A percentile compares a stretch with the other conserved stretches of the same genome.
Evolutionary conservation across 2,797 vertebrate genomes (phyloP).

Genomic region (Mastacembelus armatus): DNA sequence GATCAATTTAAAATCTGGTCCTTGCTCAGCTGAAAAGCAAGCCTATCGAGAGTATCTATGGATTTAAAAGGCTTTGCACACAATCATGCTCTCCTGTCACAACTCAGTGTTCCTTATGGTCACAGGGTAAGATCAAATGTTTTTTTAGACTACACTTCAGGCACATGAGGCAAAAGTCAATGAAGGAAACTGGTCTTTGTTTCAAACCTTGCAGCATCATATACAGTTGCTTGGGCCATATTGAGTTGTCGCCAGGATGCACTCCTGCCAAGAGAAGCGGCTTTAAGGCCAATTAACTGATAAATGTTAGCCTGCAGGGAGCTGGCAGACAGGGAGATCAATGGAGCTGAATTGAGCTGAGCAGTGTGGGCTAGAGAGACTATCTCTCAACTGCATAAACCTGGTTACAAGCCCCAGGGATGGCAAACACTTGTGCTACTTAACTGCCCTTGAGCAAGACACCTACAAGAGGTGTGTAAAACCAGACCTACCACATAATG

Average conservation of each 20-base stretch:
- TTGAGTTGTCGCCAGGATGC: slow-evolving; percentile 58
- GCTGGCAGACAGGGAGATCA: slow-evolving; percentile 64
- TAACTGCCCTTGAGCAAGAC: slow-evolving; percentile 39
- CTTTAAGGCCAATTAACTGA: slow-evolving; percentile 78
- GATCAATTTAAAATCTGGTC: slow-evolving; percentile 16
- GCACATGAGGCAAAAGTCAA: slow-evolving; percentile 28
- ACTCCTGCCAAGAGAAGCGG: slow-evolving; percentile 47
- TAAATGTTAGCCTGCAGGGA: slow-evolving; percentile 66
- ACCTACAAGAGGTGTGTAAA: background rate
- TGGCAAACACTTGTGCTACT: background rate
- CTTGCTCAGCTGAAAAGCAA: slow-evolving; percentile 8
- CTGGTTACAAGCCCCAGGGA: slow-evolving; percentile 9
- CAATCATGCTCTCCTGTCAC: slow-evolving; percentile 2
- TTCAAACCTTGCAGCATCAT: slow-evolving; percentile 12
- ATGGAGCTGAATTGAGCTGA: slow-evolving; percentile 55
- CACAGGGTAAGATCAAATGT: slow-evolving; percentile 15
- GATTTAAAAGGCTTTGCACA: slow-evolving; percentile 34
- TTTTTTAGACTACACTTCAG: slow-evolving; percentile 1
- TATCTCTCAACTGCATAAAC: slow-evolving; percentile 38
- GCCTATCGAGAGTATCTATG: slow-evolving; percentile 6
- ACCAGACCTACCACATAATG: background rate
- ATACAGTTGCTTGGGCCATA: slow-evolving; percentile 24
- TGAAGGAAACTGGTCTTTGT: slow-evolving; percentile 42
- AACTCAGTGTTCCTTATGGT: slow-evolving; percentile 8
- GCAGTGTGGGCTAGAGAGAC: slow-evolving; percentile 16